Base-by-base conservation (phyloP, 2,113 vertebrate genomes). In the Hippocampus zosterae region DNA sequence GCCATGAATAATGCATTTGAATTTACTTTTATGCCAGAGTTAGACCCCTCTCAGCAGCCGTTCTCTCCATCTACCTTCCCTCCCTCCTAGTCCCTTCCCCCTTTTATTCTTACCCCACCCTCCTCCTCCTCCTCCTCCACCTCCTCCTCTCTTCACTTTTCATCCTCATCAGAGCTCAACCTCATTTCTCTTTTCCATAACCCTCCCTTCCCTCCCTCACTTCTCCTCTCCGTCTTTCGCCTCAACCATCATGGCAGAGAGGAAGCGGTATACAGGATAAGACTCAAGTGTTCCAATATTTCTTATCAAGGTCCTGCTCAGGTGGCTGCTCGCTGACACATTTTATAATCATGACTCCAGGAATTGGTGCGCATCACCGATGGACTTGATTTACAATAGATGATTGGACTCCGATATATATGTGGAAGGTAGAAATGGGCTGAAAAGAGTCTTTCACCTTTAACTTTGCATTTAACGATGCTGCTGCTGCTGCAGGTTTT, bases 11-110 rank as follows among this genome's bases (percentile, higher is more conserved):
- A 90, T 92, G 87, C 83, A 92, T 89, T 85, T 82, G 82, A 91
- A 90, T 91, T 89, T 90, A 92, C 88, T 90, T 91, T 89, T 90
- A 90, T 90, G 88, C 87, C 74, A 75, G 85, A 87, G 86, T 87
- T 85, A 86, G 87, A 87, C 84, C 88, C 77, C 77, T 89, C 83
- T 85, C 83, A 70, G 76, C 75, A 81, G 65, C 80, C 81, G 77
- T 75, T 66, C 68, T 69, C 71, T 65, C 70, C 68, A 77, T 50
- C 73, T 63, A 62, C 67, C 62, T 69, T 60, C 52, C 50, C 63
- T 53, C 60, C 68, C 68, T 42, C 56, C 67, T n/a, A 42, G n/a
- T 67, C 40, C 23, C 63, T 48, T 12, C 0, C 68, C 60, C 74
- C 55, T 65, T 53, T 21, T 69, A n/a, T 37, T 57, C 46, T 65